Evolutionary conservation across 2,797 vertebrate species (phyloP), one percentile per base, ranked within the genome.

Genomic region (Bradypus variegatus): DNA sequence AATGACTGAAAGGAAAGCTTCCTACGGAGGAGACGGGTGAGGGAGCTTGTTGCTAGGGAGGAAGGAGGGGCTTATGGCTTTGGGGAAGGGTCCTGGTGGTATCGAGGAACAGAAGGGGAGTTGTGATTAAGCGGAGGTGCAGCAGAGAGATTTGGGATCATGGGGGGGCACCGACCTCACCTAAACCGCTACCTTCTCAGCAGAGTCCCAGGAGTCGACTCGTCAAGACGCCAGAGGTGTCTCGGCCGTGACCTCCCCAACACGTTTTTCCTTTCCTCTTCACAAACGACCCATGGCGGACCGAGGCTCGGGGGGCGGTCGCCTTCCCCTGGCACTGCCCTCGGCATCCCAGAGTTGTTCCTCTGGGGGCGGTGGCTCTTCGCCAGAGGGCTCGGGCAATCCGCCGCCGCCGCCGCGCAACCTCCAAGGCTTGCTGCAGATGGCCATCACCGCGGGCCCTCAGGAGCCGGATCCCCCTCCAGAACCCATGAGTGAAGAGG

Each of bases 401-500:
- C 85, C 98, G 96, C 27, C 98, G 75, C 88, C 98, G 75, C 88
- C 92, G 5, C 95, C 95, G 21, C 94, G 93, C 38, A 96, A 86
- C 93, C 95, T 96, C 36, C 98, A 98, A 95, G 98, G 98, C 12
- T 95, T 99, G 82, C 96, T 99, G 92, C 98, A 97, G 93, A 97
- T 99, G 97, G 98, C 98, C 21, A 98, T 99, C 64, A 98, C 98
- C 7, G 98, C 98, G 19, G 98, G 98, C 23, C 97, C 98, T 0
- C 97, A 97, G 10, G 98, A 98, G 13, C 97, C 96, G 77, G 96
- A 97, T 6, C 92, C 95, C 1, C 96, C 97, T 12, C 15, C 89
- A 2, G 97, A 98, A 58, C 98, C 98, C 77, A 98, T 99, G 98
- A 98, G 98, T 82, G 98, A 98, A 62, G 98, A 99, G 98, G 98